phyloP scores from a whole-genome alignment of 1,140 invertebrate genomes.

The Pseudobourletiella spinata region DNA sequence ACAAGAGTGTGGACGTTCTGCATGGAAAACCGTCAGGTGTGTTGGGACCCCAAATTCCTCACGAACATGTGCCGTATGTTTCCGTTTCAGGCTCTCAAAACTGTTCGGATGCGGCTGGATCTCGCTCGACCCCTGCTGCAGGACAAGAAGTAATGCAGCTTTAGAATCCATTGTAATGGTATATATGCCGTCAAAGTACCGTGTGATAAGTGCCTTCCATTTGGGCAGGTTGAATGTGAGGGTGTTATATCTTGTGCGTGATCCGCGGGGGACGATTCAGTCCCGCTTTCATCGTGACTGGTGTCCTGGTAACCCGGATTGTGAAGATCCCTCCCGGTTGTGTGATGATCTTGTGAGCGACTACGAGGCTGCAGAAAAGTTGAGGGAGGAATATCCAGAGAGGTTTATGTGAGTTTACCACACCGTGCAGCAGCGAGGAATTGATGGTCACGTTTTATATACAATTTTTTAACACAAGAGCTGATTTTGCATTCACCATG shows the following conservation, averaged over 20 bases:
- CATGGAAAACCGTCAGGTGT: conserved; percentile 57
- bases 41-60: conserved; percentile 65
- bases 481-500: conserved; percentile 15
- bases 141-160: conserved; percentile 61
- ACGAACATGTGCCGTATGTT: conserved; percentile 69
- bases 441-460: neutral
- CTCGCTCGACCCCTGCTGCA: conserved; percentile 60
- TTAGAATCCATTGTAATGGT: too few relatives aligned
- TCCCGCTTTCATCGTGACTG: conserved; percentile 72
- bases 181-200: too few relatives aligned
- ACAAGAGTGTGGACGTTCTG: conserved; percentile 70
- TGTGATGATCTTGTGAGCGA: conserved; percentile 75
- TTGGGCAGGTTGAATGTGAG: conserved; percentile 54
- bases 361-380: conserved; percentile 59
- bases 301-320: conserved; percentile 73
- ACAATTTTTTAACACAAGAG: neutral
- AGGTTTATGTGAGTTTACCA: conserved; percentile 59
- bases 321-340: conserved; percentile 61
- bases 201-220: too few relatives aligned
- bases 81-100: conserved; percentile 79
- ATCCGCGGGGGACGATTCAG: conserved; percentile 75
- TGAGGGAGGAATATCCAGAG: conserved; percentile 58
- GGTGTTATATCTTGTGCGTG: conserved; percentile 66
- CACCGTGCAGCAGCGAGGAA: too few relatives aligned
- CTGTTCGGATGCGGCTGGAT: conserved; percentile 62